phyloP scores from a whole-genome alignment of 2,113 vertebrate species.

The Gambusia holbrooki region DNA sequence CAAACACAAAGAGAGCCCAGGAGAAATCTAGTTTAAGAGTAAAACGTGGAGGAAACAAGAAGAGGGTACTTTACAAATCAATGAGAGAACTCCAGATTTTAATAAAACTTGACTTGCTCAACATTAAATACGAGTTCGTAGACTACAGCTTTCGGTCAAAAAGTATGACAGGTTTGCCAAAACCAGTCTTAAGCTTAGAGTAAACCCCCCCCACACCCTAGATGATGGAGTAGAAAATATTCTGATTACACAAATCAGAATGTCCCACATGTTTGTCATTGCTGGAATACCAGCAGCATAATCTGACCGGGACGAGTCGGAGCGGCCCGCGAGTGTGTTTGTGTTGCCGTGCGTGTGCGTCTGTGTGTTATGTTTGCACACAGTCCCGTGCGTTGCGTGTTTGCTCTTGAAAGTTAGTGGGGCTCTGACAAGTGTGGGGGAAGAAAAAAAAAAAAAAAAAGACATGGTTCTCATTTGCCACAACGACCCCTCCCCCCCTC shows the following conservation, averaged over 20 bases:
- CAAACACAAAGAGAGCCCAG: constrained; percentile 30
- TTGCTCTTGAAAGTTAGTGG: constrained; percentile 50
- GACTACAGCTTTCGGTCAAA: constrained; percentile 15
- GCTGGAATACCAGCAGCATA: constrained; percentile 66
- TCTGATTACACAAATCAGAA: constrained; percentile 44
- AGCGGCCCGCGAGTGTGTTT: constrained; percentile 19
- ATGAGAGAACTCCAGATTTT: constrained; percentile 15
- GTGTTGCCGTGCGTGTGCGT: constrained; percentile 30
- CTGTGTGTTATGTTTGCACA: constrained; percentile 41
- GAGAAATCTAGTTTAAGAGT: not conserved
- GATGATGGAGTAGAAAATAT: constrained; percentile 10
- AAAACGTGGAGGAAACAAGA: not conserved
- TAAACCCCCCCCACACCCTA: constrained; percentile 9
- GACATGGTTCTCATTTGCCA: constrained; percentile 75
- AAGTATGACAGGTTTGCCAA: constrained; percentile 32
- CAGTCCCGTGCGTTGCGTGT: constrained; percentile 35
- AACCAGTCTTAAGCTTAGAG: constrained; percentile 5
- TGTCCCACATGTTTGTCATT: constrained; percentile 60
- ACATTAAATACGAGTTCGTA: not conserved
- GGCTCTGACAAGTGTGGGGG: constrained; percentile 34
- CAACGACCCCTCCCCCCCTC: constrained; percentile 38
- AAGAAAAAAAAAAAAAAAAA: constrained; percentile 18
- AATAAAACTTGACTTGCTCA: constrained; percentile 5
- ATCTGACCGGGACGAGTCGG: constrained; percentile 33
- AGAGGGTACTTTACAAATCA: not conserved